These are phyloP conservation scores for Stenopsyche tienmushanensis DNA, from an alignment of 1,140 invertebrate species.

Conservation along the genomic window DNA sequence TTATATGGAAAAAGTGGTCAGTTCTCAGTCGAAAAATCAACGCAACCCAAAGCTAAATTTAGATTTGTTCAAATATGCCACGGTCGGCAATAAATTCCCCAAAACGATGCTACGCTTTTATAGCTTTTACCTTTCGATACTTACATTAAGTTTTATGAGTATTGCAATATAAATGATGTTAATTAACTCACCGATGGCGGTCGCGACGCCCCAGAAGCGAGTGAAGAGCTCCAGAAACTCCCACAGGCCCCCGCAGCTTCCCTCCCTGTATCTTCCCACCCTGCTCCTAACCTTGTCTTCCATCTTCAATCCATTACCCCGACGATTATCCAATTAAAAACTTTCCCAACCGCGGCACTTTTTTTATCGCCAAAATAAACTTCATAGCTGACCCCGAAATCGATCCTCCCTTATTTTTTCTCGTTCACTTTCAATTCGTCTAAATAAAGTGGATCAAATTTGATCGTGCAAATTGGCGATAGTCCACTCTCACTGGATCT, in stretches of 20 bases:
- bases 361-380: slow-evolving; percentile 4
- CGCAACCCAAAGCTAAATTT: too few species aligned
- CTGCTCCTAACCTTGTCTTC: slow-evolving; percentile 33
- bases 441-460: too few species aligned
- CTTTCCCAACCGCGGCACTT: slow-evolving; percentile 2
- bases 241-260: slow-evolving; percentile 33
- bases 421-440: too few species aligned
- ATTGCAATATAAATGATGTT: background rate
- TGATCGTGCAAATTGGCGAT: too few species aligned
- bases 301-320: slow-evolving; percentile 29
- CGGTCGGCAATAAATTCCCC: too few species aligned
- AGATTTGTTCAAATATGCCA: too few species aligned
- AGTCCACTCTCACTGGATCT: too few species aligned
- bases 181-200: slow-evolving; percentile 36
- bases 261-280: slow-evolving; percentile 35
- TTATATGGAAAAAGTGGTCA: too few species aligned
- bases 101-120: too few species aligned
- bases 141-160: too few species aligned
- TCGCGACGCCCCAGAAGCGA: slow-evolving; percentile 37
- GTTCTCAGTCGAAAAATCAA: too few species aligned
- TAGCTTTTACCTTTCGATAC: too few species aligned
- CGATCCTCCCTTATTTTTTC: background rate
- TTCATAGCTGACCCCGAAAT: background rate
- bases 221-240: slow-evolving; percentile 38
- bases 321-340: slow-evolving; percentile 19